Percentiles rank a stretch among this genome's conserved stretches.
These are phyloP conservation scores for Tetragonula carbonaria DNA, from an alignment of 2,888 invertebrate genomes.

Conservation along the genomic window DNA sequence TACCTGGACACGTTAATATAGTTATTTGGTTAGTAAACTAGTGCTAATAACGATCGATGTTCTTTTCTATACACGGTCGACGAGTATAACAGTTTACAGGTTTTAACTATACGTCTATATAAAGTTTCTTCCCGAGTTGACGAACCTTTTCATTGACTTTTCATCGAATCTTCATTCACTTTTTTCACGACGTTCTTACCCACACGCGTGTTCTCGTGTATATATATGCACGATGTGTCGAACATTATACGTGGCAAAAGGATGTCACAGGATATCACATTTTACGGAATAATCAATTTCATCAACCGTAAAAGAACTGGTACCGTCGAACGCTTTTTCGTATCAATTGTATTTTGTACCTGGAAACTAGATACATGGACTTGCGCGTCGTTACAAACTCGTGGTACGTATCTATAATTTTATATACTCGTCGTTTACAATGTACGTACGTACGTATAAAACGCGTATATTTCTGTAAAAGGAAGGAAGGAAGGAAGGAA, in stretches of 20 bases:
- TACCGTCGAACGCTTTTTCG: not conserved
- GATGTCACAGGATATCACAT: not conserved
- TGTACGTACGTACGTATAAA: not conserved
- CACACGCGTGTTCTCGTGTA: not conserved
- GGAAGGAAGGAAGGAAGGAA: not conserved
- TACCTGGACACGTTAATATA: slow-evolving; percentile 54
- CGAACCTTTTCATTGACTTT: not conserved
- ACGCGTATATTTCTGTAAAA: too few species aligned
- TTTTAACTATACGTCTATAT: slow-evolving; percentile 13
- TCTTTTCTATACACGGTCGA: slow-evolving; percentile 25
- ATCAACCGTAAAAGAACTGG: not conserved
- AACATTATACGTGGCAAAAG: not conserved
- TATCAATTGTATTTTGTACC: not conserved
- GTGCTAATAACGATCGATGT: slow-evolving; percentile 51
- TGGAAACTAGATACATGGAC: not conserved
- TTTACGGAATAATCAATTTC: not conserved
- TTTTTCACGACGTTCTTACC: not conserved
- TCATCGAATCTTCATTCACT: not conserved
- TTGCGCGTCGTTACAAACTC: slow-evolving; percentile 38
- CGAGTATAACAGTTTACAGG: not conserved
- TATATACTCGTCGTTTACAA: slow-evolving; percentile 5
- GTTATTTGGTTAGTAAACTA: slow-evolving; percentile 61
- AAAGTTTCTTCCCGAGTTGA: not conserved
- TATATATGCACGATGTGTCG: not conserved
- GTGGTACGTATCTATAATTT: slow-evolving; percentile 8